phyloP scores from a whole-genome alignment of 2,113 vertebrate genomes.

The Gopherus flavomarginatus region DNA sequence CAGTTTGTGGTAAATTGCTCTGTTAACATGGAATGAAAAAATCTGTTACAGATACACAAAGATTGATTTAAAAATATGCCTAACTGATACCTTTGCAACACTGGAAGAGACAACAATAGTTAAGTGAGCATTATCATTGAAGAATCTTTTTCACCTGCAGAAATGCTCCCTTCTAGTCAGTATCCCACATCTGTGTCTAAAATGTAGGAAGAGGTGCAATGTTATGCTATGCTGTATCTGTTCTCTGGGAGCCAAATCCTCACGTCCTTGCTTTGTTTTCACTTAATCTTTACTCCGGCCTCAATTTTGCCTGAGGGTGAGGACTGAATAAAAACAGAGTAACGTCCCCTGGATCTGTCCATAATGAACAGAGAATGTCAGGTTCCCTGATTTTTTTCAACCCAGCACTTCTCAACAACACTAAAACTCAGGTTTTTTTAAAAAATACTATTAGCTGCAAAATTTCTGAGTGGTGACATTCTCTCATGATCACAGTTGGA shows the following conservation, averaged over 20 bases:
- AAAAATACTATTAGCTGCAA: constrained; percentile 40
- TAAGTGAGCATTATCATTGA: not conserved
- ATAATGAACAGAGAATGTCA: not conserved
- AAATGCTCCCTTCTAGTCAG: fast-evolving
- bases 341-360: not conserved
- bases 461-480: constrained; percentile 48
- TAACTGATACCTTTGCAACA: not conserved
- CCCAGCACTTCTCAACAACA: not conserved
- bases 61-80: too few species aligned
- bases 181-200: too few species aligned
- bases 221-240: not conserved
- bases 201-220: not conserved
- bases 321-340: not conserved
- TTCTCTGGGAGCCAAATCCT: constrained; percentile 2
- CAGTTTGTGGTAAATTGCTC: not conserved
- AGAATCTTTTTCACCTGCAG: not conserved
- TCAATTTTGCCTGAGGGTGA: constrained; percentile 29
- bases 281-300: not conserved
- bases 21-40: not conserved
- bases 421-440: constrained; percentile 51
- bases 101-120: not conserved
- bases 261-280: not conserved
- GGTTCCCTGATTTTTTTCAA: not conserved
- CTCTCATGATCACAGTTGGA: constrained; percentile 55
- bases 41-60: not conserved